phyloP scores from a whole-genome alignment of 1,140 invertebrate genomes.

The Heliconius nattereri region DNA sequence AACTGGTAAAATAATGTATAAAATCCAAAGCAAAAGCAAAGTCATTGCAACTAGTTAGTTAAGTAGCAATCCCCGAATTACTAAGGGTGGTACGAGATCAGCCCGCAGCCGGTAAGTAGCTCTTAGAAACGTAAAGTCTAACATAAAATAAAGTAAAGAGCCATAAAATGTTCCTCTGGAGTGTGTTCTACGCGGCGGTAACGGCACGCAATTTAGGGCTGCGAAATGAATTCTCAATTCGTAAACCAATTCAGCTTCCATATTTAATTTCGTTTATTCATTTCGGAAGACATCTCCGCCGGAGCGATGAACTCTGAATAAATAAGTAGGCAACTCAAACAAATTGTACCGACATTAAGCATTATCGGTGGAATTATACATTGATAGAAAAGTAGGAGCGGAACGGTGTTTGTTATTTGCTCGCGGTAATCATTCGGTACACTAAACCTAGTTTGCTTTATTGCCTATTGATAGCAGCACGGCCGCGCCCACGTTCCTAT shows the following conservation, averaged over 20 bases:
- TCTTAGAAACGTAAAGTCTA: neutral
- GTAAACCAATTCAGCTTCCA: constrained; percentile 12
- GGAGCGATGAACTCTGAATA: constrained; percentile 28
- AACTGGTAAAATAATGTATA: too few relatives aligned
- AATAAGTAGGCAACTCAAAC: constrained; percentile 27
- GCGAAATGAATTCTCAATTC: constrained; percentile 22
- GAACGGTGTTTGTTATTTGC: constrained; percentile 21
- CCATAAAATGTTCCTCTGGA: constrained; percentile 3
- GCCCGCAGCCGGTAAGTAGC: neutral
- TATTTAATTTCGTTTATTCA: constrained; percentile 27
- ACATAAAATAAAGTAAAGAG: constrained; percentile 11
- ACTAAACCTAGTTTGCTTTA: constrained; percentile 38
- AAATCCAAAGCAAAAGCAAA: neutral
- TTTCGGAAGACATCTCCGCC: constrained; percentile 18
- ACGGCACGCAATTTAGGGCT: constrained; percentile 7
- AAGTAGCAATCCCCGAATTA: neutral
- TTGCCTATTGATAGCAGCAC: constrained; percentile 25
- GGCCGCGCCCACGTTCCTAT: neutral
- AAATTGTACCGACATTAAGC: constrained; percentile 17
- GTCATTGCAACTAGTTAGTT: neutral
- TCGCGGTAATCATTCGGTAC: constrained; percentile 32
- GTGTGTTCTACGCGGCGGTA: constrained; percentile 5
- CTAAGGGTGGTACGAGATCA: neutral
- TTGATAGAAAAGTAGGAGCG: constrained; percentile 22
- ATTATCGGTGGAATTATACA: constrained; percentile 29